A percentile compares a stretch with the other conserved stretches of the same genome.
phyloP scores from a whole-genome alignment of 2,888 invertebrate species.

The Xylocampa areola region DNA sequence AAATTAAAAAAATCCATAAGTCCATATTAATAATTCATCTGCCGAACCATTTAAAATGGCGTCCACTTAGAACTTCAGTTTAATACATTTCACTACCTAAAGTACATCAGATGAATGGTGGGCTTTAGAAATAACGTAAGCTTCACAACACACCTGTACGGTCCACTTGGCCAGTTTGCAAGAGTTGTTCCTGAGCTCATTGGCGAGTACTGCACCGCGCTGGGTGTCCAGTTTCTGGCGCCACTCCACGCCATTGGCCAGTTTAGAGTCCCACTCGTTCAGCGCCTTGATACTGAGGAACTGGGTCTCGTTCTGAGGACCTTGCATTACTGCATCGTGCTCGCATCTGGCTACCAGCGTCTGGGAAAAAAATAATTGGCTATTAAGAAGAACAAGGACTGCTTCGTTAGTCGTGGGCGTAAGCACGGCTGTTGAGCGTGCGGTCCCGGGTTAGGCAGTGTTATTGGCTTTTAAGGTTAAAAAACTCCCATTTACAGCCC shows the following conservation, averaged over 20 bases:
- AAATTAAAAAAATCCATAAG: too few relatives aligned
- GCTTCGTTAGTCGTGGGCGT: too few relatives aligned
- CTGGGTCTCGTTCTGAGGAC: conserved; percentile 96
- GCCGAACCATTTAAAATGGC: too few relatives aligned
- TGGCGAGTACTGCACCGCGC: conserved; percentile 99
- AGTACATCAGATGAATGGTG: too few relatives aligned
- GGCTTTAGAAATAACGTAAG: not conserved
- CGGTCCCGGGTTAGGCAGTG: too few relatives aligned
- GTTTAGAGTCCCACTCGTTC: conserved; percentile 99
- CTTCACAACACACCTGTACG: conserved; percentile 91
- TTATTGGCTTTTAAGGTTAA: too few relatives aligned
- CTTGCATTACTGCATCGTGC: conserved; percentile 97
- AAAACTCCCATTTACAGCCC: too few relatives aligned
- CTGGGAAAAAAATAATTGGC: conserved; percentile 67
- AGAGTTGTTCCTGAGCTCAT: conserved; percentile 99
- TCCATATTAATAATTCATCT: too few relatives aligned
- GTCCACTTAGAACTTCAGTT: too few relatives aligned
- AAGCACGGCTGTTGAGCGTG: too few relatives aligned
- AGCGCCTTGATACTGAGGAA: conserved; percentile 98
- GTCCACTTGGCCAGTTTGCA: conserved; percentile 99
- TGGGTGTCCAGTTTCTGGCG: conserved; percentile 99
- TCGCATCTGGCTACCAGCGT: conserved; percentile 97
- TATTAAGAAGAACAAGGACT: not conserved
- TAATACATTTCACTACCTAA: too few relatives aligned
- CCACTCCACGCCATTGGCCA: conserved; percentile 99